Percentiles rank a stretch among this genome's conserved stretches.
These are phyloP conservation scores for Turritopsis dohrnii DNA, from an alignment of 30 jellyfish, hydroid and myxozoan genomes.

Conservation along the genomic window DNA sequence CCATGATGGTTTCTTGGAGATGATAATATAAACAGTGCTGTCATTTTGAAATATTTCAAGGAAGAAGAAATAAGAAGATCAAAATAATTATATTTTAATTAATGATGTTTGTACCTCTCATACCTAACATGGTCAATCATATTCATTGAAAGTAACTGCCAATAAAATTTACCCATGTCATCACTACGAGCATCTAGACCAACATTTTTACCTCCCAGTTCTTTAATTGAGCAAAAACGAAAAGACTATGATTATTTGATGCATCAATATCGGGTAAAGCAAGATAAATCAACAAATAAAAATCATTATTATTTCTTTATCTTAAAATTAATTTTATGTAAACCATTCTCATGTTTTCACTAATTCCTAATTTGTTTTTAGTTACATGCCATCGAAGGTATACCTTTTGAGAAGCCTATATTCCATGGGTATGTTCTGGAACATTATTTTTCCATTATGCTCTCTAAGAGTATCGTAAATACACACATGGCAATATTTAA, in stretches of 20 bases:
- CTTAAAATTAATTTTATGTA: background rate
- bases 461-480: background rate
- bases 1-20: background rate
- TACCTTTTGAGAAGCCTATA: background rate
- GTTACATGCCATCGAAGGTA: constrained; percentile 6
- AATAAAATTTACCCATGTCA: background rate
- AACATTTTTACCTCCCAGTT: constrained; percentile 58
- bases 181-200: constrained; percentile 22
- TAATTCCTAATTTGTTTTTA: background rate
- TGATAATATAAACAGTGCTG: background rate
- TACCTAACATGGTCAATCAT: background rate
- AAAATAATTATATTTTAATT: too few relatives aligned
- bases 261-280: constrained; percentile 71
- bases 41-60: background rate
- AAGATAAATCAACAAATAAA: background rate
- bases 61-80: background rate
- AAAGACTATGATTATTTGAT: constrained; percentile 64
- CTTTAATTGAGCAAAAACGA: constrained; percentile 72
- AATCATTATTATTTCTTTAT: too few relatives aligned
- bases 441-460: background rate
- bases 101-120: background rate
- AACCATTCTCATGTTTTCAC: background rate
- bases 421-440: constrained; percentile 5
- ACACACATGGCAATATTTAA: too few relatives aligned
- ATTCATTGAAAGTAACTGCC: background rate